These are phyloP conservation scores for Catharus bicknelli DNA, from an alignment of 2,113 vertebrate species.

Conservation along the genomic window DNA sequence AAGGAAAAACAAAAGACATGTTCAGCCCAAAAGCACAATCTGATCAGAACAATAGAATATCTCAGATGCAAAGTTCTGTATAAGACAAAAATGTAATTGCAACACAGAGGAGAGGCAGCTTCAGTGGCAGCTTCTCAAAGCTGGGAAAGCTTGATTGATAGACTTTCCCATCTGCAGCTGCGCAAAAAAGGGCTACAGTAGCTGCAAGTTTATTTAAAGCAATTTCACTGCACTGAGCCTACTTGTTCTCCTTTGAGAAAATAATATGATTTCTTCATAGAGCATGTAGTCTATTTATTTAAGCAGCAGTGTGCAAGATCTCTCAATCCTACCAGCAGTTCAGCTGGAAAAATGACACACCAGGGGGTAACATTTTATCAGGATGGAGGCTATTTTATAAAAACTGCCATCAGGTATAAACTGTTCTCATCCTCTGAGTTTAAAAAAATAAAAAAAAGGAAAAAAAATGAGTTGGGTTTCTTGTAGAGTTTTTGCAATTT, in stretches of 20 bases:
- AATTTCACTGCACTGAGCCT: constrained; percentile 67
- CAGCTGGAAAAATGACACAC: constrained; percentile 64
- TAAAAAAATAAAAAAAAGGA: background rate
- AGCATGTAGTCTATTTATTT: constrained; percentile 73
- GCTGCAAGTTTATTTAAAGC: constrained; percentile 74
- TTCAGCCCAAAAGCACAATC: constrained; percentile 21
- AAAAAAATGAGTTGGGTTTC: background rate
- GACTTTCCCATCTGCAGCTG: constrained; percentile 68
- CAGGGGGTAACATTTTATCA: constrained; percentile 72
- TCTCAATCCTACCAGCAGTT: constrained; percentile 70
- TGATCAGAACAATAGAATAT: constrained; percentile 39
- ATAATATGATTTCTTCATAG: constrained; percentile 70
- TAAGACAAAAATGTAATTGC: constrained; percentile 67
- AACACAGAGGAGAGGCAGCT: constrained; percentile 46
- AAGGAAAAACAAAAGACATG: background rate
- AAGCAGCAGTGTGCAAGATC: constrained; percentile 71
- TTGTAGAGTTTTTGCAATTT: background rate
- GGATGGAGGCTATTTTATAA: constrained; percentile 71
- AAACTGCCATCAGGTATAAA: constrained; percentile 67
- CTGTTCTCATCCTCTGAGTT: constrained; percentile 28
- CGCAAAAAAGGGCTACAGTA: constrained; percentile 47
- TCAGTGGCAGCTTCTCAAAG: constrained; percentile 47
- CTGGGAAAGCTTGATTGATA: constrained; percentile 71
- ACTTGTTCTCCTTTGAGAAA: constrained; percentile 76
- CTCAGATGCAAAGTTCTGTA: constrained; percentile 54